Conservation (phyloP, 1,140 invertebrate species). For the Psix sp. region DNA sequence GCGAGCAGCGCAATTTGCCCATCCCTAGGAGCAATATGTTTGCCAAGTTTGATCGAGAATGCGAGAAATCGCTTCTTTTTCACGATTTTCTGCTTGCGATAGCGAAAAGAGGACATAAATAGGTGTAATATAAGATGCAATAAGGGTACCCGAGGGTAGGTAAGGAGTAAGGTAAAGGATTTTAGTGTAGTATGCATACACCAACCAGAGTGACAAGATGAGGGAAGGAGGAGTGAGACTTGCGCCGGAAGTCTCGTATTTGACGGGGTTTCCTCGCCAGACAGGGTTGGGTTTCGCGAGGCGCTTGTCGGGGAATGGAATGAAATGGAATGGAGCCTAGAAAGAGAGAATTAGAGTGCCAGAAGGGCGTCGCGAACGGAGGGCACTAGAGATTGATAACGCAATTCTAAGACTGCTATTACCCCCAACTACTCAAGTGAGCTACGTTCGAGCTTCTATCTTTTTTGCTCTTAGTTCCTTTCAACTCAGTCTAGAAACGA, state of each 20-base stretch:
- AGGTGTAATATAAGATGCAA: slow-evolving; percentile 73
- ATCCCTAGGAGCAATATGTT: slow-evolving; percentile 50
- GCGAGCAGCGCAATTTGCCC: slow-evolving; percentile 44
- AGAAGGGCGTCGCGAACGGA: slow-evolving; percentile 60
- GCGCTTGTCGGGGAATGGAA: slow-evolving; percentile 63
- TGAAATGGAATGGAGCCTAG: slow-evolving; percentile 72
- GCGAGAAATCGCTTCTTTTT: slow-evolving; percentile 60
- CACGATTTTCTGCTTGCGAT: slow-evolving; percentile 35
- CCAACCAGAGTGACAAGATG: slow-evolving; percentile 62
- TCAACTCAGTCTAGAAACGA: slow-evolving; percentile 65
- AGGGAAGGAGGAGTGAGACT: slow-evolving; percentile 66
- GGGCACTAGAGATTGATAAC: slow-evolving; percentile 77
- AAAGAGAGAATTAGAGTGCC: slow-evolving; percentile 49
- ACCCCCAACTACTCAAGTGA: slow-evolving; percentile 70
- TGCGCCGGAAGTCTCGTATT: slow-evolving; percentile 71
- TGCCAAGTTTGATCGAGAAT: slow-evolving; percentile 57
- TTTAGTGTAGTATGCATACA: slow-evolving; percentile 63
- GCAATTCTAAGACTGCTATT: slow-evolving; percentile 78
- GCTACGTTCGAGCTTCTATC: slow-evolving; percentile 74
- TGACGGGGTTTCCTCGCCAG: slow-evolving; percentile 65
- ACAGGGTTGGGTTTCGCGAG: slow-evolving; percentile 57
- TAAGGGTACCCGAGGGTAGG: slow-evolving; percentile 64
- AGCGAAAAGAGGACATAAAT: slow-evolving; percentile 61
- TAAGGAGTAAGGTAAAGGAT: slow-evolving; percentile 31
- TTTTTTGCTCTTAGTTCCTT: slow-evolving; percentile 67